A percentile compares a stretch with the other conserved stretches of the same genome.
These are phyloP conservation scores for Rhinoderma darwinii DNA, from an alignment of 2,113 vertebrate genomes.

Conservation along the genomic window DNA sequence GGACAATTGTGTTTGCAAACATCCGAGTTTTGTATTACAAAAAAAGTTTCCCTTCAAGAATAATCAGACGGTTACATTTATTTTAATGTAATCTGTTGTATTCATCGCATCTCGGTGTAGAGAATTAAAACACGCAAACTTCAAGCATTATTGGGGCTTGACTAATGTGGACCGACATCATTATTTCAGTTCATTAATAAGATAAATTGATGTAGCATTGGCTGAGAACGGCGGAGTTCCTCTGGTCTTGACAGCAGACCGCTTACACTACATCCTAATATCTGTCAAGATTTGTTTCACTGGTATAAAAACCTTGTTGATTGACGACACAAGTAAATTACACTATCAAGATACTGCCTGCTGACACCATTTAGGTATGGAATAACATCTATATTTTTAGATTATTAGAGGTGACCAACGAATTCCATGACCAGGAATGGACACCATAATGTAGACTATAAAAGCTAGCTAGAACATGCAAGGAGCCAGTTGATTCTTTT, in stretches of 20 bases:
- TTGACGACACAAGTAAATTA: background rate
- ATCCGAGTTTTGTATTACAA: constrained; percentile 13
- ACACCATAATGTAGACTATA: too few species aligned
- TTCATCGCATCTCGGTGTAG: background rate
- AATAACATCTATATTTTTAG: background rate
- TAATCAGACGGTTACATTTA: constrained; percentile 34
- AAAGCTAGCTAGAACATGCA: too few species aligned
- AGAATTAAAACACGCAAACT: constrained; percentile 3
- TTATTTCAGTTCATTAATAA: constrained; percentile 55
- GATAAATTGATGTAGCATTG: constrained; percentile 39
- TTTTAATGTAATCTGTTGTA: constrained; percentile 21
- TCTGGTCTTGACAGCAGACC: background rate
- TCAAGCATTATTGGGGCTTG: constrained; percentile 44
- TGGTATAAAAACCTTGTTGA: background rate
- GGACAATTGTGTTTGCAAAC: constrained; percentile 11
- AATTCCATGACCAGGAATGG: too few species aligned
- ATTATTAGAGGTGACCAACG: background rate
- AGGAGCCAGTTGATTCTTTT: background rate
- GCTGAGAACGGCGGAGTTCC: constrained; percentile 43
- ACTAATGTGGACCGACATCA: constrained; percentile 56
- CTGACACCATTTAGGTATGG: background rate
- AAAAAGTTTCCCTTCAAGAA: background rate
- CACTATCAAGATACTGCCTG: background rate
- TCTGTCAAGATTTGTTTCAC: background rate
- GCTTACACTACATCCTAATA: background rate